A percentile compares a stretch with the other conserved stretches of the same genome.
Conservation (phyloP, 2,888 invertebrate genomes). For the Drymonia ruficornis region DNA sequence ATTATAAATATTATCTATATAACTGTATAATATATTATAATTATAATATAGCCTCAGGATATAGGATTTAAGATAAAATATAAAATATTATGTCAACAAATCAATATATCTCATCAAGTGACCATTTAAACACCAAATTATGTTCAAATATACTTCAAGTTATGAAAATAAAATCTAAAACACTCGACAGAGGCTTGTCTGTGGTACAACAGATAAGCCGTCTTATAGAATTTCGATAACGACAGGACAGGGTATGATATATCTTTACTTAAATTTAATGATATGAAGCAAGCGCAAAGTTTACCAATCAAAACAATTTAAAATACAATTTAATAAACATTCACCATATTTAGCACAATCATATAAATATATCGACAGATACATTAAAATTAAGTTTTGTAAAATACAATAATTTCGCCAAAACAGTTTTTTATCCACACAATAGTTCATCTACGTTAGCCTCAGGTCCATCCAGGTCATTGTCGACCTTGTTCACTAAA, state of each 20-base stretch:
- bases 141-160: too few relatives aligned
- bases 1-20: background rate
- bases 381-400: too few relatives aligned
- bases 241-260: constrained; percentile 34
- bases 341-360: background rate
- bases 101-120: background rate
- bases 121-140: background rate
- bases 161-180: too few relatives aligned
- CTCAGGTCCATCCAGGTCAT: too few relatives aligned
- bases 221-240: constrained; percentile 39
- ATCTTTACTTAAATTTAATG: constrained; percentile 72
- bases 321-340: constrained; percentile 12
- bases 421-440: too few relatives aligned
- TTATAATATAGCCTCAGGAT: constrained; percentile 2
- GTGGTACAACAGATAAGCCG: constrained; percentile 4
- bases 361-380: too few relatives aligned
- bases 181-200: too few relatives aligned
- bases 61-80: constrained; percentile 1
- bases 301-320: constrained; percentile 35
- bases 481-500: too few relatives aligned
- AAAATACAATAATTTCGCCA: too few relatives aligned
- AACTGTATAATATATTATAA: constrained; percentile 1
- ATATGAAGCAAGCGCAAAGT: constrained; percentile 79
- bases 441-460: too few relatives aligned
- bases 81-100: constrained; percentile 2